Base-by-base conservation (phyloP, 2,888 invertebrate species). In the Caenorhabditis sp. region DNA sequence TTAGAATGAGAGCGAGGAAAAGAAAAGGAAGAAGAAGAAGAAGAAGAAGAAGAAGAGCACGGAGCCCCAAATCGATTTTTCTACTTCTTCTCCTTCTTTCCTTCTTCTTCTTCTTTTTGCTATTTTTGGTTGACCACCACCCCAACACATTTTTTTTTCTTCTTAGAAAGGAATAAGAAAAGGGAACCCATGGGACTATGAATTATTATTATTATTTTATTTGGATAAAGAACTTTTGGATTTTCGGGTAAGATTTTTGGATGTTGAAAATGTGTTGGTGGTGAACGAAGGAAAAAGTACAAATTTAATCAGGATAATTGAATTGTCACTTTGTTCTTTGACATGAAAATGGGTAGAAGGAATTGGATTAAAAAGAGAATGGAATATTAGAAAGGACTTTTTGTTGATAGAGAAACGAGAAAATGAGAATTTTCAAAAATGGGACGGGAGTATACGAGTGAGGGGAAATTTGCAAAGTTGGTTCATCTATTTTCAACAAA, bases 121-220 rank as follows among this genome's bases (percentile, higher is more conserved):
- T 27, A 5, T 7, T n/a, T 57, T 27, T 14, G n/a, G 2, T 3
- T 10, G 43, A 43, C 43, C 43, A 43, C 43, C 10, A 43, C 43
- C 26, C 25, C 10, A 25, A 26, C 25, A 17, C 43, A 43, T 23
- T 54, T 21, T 21, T 12, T 21, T 54, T 54, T 21, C 10, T 31
- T 31, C 31, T 31, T 31, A 26, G 57, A 27, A 57, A 27, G n/a
- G 10, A 27, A 27, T n/a, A 26, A 27, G 57, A 26, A 57, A 27
- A 57, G n/a, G 57, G 57, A 25, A 17, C 57, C 63, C 69, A 31
- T 54, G 69, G 63, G 69, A 69, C 63, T 50, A 69, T 69, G 64
- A 69, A 69, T 69, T 69, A 69, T 69, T 59, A 69, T 49, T 14
- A 43, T 43, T 17, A 10, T 43, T 17, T 10, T 43, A 43, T 14